Base-by-base conservation (phyloP, 2,888 invertebrate genomes). In the Sarcophaga caerulescens region DNA sequence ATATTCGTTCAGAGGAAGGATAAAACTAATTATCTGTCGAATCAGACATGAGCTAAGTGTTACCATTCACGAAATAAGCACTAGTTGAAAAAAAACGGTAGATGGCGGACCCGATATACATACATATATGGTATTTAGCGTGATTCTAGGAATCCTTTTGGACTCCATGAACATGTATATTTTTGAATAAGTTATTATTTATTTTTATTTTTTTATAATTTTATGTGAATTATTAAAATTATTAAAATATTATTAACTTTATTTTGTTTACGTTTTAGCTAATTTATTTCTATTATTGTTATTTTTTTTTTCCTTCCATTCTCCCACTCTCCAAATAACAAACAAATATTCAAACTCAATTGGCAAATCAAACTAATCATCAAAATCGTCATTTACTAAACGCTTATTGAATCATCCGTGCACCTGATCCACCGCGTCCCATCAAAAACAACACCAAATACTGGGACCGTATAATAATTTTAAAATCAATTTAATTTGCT, bases 301-400 rank as follows among this genome's bases (percentile, higher is more conserved):
- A 19, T 45, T 45, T 65, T 74, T 71, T 71, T 60, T 83, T 74
- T 75, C 35, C 35, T 35, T 1, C 35, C 35, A 35, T 35, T 35
- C 35, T 47, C 47, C 45, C 63, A 44, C 69, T 77, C 66, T 47
- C 17, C 47, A 11, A 47, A 71, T 35, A 82, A 82, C n/a, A 77
- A 82, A 82, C n/a, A 77, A 77, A 21, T 45, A 76, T 63, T 47
- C 19, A 82, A 79, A 75, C 8, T 17, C 62, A 69, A 78, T 79
- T 84, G 78, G 74, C 69, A 63, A 23, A 19, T 65, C 57, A 77
- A 60, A 76, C 57, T 82, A 47, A 76, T 75, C 75, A 63, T 63
- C 81, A 59, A 35, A 25, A 81, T 73, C 77, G 45, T 80, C 69
- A 75, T 76, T 83, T 68, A 73, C 62, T 21, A 60, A 65, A 69